Evolutionary conservation across 2,113 vertebrate species (phyloP).

Genomic region (Phylloscopus whistleri): DNA sequence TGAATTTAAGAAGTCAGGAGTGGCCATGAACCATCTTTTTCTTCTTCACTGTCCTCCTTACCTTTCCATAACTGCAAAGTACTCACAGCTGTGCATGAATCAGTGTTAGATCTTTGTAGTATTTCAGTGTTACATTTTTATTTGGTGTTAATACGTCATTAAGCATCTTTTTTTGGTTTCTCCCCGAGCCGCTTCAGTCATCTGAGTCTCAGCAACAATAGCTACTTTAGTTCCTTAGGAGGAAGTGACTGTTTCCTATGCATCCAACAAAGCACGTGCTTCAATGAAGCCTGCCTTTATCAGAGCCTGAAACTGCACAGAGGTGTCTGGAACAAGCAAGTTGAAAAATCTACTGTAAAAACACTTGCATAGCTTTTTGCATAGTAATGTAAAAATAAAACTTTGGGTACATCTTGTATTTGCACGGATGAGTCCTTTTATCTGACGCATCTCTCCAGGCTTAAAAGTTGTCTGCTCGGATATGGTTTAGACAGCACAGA

Average conservation of each 20-base stretch:
- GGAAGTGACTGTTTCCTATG: background rate
- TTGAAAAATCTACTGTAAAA: background rate
- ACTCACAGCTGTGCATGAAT: background rate
- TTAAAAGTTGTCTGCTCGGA: background rate
- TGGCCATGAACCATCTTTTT: background rate
- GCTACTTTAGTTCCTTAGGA: background rate
- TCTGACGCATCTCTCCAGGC: background rate
- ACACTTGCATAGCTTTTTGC: background rate
- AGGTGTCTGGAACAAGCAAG: background rate
- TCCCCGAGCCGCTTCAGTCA: background rate
- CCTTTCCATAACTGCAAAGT: background rate
- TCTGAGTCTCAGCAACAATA: background rate
- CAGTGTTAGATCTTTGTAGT: background rate
- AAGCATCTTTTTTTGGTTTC: background rate
- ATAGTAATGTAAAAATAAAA: background rate
- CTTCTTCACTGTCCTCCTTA: background rate
- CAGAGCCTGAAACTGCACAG: background rate
- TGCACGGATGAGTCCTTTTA: background rate
- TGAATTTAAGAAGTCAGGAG: background rate
- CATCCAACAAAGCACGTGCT: rapidly evolving
- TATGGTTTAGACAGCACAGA: background rate
- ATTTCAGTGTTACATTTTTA: background rate
- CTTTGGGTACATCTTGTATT: background rate
- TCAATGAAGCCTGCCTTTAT: background rate
- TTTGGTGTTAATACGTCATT: background rate